Base-by-base conservation (phyloP, 2,888 invertebrate species). In the Stramonita haemastoma region DNA sequence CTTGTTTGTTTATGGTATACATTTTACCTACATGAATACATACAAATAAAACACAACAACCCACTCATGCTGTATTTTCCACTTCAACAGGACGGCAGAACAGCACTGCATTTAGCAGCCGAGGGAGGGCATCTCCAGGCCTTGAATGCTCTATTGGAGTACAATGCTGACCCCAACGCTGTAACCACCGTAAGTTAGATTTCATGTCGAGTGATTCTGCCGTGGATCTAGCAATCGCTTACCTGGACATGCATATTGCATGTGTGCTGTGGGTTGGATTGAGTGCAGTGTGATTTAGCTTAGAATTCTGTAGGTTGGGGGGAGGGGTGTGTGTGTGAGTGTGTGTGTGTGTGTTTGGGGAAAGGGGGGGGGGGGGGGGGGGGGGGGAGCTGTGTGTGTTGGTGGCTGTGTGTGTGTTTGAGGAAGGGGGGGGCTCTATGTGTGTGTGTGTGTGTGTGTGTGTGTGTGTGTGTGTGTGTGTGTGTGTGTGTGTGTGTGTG, bases 61-160 rank as follows among this genome's bases (percentile, higher is more conserved):
- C 8, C 46, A 46, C 46, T 46, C 46, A 46, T 46, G 46, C 46
- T 8, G 46, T 46, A 8, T 5, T 5, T 8, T 2, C 46, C 46
- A 46, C 2, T 15, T 32, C 79, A 32, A 32, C 94, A 97, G 97
- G 96, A 97, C 92, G 97, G 96, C 26, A 97, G 97, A 85, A 97
- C 97, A 1, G 97, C 98, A 0, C 96, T 98, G 46, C 98, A 98
- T 96, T 97, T 97, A 91, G 97, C 97, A 0, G 97, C 97, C 93
- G 97, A 94, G 36, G 92, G 93, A 34, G 95, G 95, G 0, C 93
- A 94, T 90, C 84, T 91, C 29, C 93, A 94, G 0, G 93, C 93
- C 0, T 93, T 94, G 13, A 94, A 94, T 84, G 96, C 97, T 93
- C 96, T 96, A n/a, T 92, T 95, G 29, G 94, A 95, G 85, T 94